Base-by-base conservation (phyloP, 2,797 vertebrate species). In the Staurois parvus region DNA sequence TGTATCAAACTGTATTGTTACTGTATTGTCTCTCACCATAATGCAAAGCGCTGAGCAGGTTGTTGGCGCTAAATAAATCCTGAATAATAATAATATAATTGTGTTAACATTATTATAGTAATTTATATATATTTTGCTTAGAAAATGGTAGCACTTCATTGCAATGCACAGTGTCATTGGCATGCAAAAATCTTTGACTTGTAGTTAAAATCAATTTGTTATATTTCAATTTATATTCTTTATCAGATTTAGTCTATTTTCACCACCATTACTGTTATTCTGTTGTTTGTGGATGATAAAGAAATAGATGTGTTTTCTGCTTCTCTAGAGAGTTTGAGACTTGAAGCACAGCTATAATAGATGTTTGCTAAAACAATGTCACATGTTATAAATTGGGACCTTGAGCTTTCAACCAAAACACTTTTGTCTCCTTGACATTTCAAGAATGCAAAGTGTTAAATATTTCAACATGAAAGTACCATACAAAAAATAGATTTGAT, bases 381-480 rank as follows among this genome's bases (percentile, higher is more conserved):
- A 72, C 45, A 78, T 72, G 12, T 62, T 78, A 78, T 72, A 78
- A 72, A 84, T 78, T 79, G 48, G 59, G 66, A 78, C 37, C 76
- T 85, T 85, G 76, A 29, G 72, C 64, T 76, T 76, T 48, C 37
- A 85, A 12, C 7, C 29, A 66, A 4, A 64, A 42, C 67, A 40
- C 34, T 29, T 82, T 66, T 77, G 28, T 72, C 66, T 76, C 32
- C 26, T 70, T 81, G 84, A 76, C 42, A 72, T 52, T 42, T 81
- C 34, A 21, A 76, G 67, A 86, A 76, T 69, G 42, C 6, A 81
- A 85, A 69, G 78, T 81, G 78, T 76, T 86, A 86, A 81, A 62
- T 69, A 81, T 81, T 81, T 81, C 79, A 70, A 81, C 42, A 86
- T 72, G 11, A 76, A n/a, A 59, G 74, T n/a, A 40, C 32, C 74